phyloP scores from a whole-genome alignment of 2,113 vertebrate species.

The Anhinga anhinga region DNA sequence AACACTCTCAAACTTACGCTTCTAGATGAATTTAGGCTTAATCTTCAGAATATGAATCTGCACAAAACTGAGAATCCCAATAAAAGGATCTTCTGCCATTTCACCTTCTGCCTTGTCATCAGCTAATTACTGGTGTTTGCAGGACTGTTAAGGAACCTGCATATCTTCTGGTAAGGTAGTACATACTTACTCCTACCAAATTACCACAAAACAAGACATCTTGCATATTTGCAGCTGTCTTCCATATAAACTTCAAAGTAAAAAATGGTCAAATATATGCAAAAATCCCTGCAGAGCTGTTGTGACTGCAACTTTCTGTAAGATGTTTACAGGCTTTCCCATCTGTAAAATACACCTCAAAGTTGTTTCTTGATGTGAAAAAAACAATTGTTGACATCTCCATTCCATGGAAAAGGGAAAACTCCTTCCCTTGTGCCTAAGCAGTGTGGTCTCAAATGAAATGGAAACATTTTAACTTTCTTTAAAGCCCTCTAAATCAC shows the following conservation, averaged over 20 bases:
- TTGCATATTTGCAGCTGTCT: neutral
- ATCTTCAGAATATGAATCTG: neutral
- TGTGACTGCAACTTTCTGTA: neutral
- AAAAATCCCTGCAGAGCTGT: neutral
- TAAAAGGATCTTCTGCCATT: neutral
- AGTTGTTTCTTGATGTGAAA: neutral
- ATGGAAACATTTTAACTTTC: constrained; percentile 20
- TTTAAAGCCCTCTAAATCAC: constrained; percentile 21
- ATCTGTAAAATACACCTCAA: neutral
- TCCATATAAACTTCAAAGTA: neutral
- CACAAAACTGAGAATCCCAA: neutral
- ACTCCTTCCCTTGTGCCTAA: constrained; percentile 1
- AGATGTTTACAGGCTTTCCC: neutral
- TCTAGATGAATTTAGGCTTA: neutral
- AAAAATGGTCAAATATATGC: neutral
- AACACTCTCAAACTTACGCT: neutral
- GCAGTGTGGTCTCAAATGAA: constrained; percentile 42
- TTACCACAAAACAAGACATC: neutral
- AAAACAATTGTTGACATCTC: neutral
- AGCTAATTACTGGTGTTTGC: neutral
- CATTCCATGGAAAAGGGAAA: neutral
- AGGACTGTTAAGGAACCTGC: neutral
- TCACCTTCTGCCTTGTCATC: neutral
- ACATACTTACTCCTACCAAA: neutral
- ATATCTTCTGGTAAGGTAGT: neutral